These are phyloP conservation scores for Vandiemenella viatica DNA, from an alignment of 2,888 invertebrate species.

Conservation along the genomic window DNA sequence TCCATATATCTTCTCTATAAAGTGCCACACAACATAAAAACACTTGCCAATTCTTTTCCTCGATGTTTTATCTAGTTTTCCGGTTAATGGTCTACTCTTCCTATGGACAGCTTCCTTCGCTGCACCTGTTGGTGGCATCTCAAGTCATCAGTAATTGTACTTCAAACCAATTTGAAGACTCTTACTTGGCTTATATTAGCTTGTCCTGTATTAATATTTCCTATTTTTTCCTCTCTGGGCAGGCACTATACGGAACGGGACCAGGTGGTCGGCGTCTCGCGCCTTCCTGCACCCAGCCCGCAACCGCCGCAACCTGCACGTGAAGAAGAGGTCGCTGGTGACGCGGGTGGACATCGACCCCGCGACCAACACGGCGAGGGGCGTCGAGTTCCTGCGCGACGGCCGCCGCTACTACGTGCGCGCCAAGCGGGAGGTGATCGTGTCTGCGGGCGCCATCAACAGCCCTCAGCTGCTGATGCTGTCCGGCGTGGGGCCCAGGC, in stretches of 20 bases:
- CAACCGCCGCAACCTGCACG: constrained; percentile 42
- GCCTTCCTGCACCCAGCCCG: constrained; percentile 47
- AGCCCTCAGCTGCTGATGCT: constrained; percentile 65
- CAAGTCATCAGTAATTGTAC: too few relatives aligned
- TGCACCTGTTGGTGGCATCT: too few relatives aligned
- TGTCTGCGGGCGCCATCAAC: constrained; percentile 62
- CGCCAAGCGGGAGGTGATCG: constrained; percentile 54
- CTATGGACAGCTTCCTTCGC: too few relatives aligned
- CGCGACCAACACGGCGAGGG: constrained; percentile 42
- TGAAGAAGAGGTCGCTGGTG: constrained; percentile 40
- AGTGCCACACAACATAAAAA: too few relatives aligned
- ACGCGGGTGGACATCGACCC: constrained; percentile 62
- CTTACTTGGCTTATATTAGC: too few relatives aligned
- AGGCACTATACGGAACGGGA: constrained; percentile 49
- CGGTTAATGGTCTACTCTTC: too few relatives aligned
- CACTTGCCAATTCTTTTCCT: too few relatives aligned
- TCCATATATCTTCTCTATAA: too few relatives aligned
- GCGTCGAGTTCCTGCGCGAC: constrained; percentile 37
- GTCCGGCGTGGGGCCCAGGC: constrained; percentile 56
- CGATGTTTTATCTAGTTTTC: too few relatives aligned
- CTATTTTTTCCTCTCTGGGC: too few relatives aligned
- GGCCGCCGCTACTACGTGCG: constrained; percentile 32
- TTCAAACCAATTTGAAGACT: too few relatives aligned
- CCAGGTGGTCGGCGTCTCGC: constrained; percentile 48
- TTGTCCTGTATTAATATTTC: too few relatives aligned